Base-by-base conservation (phyloP, 1,140 invertebrate species). In the Drosophila mojavensis region DNA sequence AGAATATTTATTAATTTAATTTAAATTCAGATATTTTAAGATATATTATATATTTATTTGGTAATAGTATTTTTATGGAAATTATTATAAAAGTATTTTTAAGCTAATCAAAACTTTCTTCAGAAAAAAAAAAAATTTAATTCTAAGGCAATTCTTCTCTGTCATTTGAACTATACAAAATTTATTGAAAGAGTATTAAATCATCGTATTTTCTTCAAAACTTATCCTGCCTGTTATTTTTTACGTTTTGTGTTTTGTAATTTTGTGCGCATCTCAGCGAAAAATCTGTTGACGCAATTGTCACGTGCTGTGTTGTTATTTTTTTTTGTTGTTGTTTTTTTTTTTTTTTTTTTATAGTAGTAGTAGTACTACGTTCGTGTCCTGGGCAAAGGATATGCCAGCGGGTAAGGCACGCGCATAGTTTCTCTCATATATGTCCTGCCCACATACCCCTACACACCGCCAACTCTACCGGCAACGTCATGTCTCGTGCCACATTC, bases 251-350 rank as follows among this genome's bases (percentile, higher is more conserved):
- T 65, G 17, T 66, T 73, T 71, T 71, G 77, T 86, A 77, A 89
- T 83, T 88, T 89, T 89, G 70, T 89, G 80, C 85, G 73, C 84
- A 89, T 85, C 84, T 89, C 84, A 89, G 85, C 84, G 78, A 90
- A 89, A 89, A 89, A 90, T 89, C 85, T 89, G 84, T 89, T 89
- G 84, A 89, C 84, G 84, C 80, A 89, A 81, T 90, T 90, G 84
- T 89, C 84, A 89, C 84, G 84, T 89, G 84, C 84, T 81, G 64
- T 69, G 51, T 54, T 45, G 7, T 63, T 48, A 64, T 75, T 65
- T 64, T 53, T 28, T 64, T n/a, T 56, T 50, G 13, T 24, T 24
- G 20, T 24, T 69, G 48, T 54, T 45, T 5, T 63, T 48, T 56
- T 75, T 65, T 60, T 53, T 28, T 64, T n/a, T 56, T 50, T 36